Conservation (phyloP, 2,113 vertebrate genomes). For the Nothobranchius kuhntae region DNA sequence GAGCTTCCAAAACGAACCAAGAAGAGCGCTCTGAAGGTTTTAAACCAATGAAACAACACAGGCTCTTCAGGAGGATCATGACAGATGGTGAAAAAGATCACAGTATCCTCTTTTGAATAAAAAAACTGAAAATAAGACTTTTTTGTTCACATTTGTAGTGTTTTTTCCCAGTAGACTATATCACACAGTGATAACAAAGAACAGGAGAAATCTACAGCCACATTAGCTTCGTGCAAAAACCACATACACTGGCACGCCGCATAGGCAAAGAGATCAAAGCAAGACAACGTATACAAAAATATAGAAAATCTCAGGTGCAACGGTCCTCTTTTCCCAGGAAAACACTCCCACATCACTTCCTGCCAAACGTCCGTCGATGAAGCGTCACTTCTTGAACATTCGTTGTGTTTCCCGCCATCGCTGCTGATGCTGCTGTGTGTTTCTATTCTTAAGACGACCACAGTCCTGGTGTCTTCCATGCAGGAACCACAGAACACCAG, state of each 20-base stretch:
- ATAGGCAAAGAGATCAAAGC: slow-evolving; percentile 76
- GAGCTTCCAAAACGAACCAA: slow-evolving; percentile 49
- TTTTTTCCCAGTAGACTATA: slow-evolving; percentile 76
- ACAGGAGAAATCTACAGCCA: slow-evolving; percentile 77
- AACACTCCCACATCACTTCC: slow-evolving; percentile 33
- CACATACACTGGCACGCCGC: slow-evolving; percentile 77
- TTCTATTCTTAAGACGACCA: slow-evolving; percentile 43
- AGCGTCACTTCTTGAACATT: slow-evolving; percentile 61
- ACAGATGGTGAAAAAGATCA: slow-evolving; percentile 69
- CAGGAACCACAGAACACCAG: slow-evolving; percentile 49
- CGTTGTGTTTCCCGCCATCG: slow-evolving; percentile 27
- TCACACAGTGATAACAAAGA: slow-evolving; percentile 82
- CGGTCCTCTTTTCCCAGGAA: slow-evolving; percentile 53
- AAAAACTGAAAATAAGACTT: slow-evolving; percentile 43
- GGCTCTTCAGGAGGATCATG: slow-evolving; percentile 51
- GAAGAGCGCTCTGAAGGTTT: slow-evolving; percentile 20
- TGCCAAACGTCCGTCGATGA: slow-evolving; percentile 28
- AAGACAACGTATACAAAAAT: slow-evolving; percentile 82
- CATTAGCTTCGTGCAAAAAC: slow-evolving; percentile 81
- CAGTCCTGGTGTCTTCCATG: slow-evolving; percentile 32
- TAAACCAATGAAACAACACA: slow-evolving; percentile 5
- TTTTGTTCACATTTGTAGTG: slow-evolving; percentile 68
- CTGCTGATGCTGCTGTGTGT: not conserved
- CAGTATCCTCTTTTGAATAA: slow-evolving; percentile 73
- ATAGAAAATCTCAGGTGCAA: slow-evolving; percentile 77